Conservation (phyloP, 2,888 invertebrate genomes). For the Synergus itoensis region DNA sequence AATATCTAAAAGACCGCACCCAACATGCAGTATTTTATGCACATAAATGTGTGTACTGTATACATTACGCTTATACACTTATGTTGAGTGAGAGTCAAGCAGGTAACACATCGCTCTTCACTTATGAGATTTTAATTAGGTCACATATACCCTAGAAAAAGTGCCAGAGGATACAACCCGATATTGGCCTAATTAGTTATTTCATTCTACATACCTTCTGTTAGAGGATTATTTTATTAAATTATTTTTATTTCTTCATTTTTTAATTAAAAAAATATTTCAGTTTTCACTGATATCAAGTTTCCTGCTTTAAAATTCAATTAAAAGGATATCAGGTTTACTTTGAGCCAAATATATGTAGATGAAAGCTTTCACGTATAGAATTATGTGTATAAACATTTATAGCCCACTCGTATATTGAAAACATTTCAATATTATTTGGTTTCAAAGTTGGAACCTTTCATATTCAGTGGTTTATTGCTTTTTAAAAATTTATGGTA, state of each 20-base stretch:
- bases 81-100: not conserved
- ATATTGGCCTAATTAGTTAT: not conserved
- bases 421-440: too few species aligned
- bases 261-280: not conserved
- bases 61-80: not conserved
- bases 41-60: not conserved
- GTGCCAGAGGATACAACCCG: not conserved
- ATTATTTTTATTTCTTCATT: not conserved
- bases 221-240: not conserved
- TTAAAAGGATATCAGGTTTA: not conserved
- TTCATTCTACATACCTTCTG: not conserved
- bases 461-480: too few species aligned
- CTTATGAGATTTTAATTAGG: not conserved
- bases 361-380: not conserved
- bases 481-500: too few species aligned
- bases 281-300: not conserved
- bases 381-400: too few species aligned
- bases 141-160: not conserved
- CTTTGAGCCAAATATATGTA: not conserved
- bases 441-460: too few species aligned
- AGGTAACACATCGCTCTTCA: not conserved
- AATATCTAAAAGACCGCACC: slow-evolving; percentile 58
- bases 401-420: too few species aligned
- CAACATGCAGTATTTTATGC: slow-evolving; percentile 34
- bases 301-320: not conserved